Evolutionary conservation across 2,888 invertebrate genomes (phyloP), one percentile per base, ranked within the genome.

Genomic region (Gryllus longicercus): DNA sequence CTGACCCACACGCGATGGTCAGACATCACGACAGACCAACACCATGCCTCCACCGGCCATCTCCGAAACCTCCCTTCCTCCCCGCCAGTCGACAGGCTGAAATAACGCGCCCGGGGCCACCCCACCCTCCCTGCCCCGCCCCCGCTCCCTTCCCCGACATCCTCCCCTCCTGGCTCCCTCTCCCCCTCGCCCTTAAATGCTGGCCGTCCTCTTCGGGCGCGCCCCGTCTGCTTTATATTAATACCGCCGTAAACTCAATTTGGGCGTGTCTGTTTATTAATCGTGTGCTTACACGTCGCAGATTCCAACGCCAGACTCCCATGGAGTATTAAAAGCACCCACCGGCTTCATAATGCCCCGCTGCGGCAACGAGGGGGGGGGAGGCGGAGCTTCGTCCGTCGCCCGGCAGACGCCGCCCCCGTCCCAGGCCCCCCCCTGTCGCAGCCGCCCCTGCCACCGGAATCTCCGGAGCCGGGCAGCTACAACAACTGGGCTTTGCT

Each of bases 231-330:
- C 63, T 63, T 63, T 63, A 63, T 63, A 63, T 63, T 63, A 63
- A 63, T 63, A 63, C n/a, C 63, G 63, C 63, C 63, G n/a, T 63
- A 63, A 63, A 63, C 63, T 63, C 63, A 63, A 63, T 63, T 63
- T 63, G 63, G 38, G 63, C 63, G 63, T n/a, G 63, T 63, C 63
- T 63, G 63, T 63, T 63, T 63, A 63, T 63, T 63, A 63, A 63
- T 63, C 63, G 63, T 63, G 63, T 63, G 63, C 63, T 63, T 63
- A 63, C 14, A 63, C 63, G 14, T n/a, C 63, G n/a, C 16, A 18
- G 63, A 63, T 63, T 63, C 63, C 63, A 63, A n/a, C 63, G 16
- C 63, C 63, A 63, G 16, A 63, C 63, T 14, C 63, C n/a, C 63
- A 63, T 63, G 38, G 38, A 38, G 38, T 38, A 38, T 38, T 38